Base-by-base conservation (phyloP, 2,888 invertebrate species). In the Tanytarsus gracilentus region DNA sequence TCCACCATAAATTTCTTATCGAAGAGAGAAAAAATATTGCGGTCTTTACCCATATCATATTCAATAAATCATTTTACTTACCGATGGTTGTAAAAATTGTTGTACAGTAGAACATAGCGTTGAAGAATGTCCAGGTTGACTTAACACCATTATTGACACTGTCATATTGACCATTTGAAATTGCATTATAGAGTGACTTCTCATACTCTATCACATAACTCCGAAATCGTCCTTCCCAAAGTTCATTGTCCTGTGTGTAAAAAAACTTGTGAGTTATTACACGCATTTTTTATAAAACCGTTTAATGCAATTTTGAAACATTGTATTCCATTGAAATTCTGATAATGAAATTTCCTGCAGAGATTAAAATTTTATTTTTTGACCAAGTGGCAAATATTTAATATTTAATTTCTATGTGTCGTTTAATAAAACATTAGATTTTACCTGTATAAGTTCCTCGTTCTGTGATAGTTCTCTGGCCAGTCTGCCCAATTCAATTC, bases 81-180 rank as follows among this genome's bases (percentile, higher is more conserved):
- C 92, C 92, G 69, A 92, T 92, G 9, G 91, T 92, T 9, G 92
- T 92, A 67, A 86, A 91, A 68, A 92, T 85, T 23, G 92, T 92
- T 40, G 89, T 87, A 65, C 90, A 87, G 67, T 85, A 92, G 67
- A 92, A 90, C 73, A 92, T 82, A 0, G 91, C 79, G 69, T 90
- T 89, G 85, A 86, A 88, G 70, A 90, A 88, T 1, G 84, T 81
- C 92, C 92, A 92, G 0, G 49, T 60, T 14, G 21, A 26, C 11
- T 49, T 60, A 7, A 33, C 9, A 21, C 27, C 29, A 7, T 40
- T 33, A 50, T 23, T 25, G n/a, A 11, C 29, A 44, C 21, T 18
- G 14, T 48, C 58, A 18, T 29, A 60, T n/a, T 60, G 50, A 14
- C 60, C 77, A 63, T 77, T 76, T 61, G 78, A 76, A 64, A 75